phyloP scores from a whole-genome alignment of 2,113 vertebrate genomes.

The Syngnathus floridae region DNA sequence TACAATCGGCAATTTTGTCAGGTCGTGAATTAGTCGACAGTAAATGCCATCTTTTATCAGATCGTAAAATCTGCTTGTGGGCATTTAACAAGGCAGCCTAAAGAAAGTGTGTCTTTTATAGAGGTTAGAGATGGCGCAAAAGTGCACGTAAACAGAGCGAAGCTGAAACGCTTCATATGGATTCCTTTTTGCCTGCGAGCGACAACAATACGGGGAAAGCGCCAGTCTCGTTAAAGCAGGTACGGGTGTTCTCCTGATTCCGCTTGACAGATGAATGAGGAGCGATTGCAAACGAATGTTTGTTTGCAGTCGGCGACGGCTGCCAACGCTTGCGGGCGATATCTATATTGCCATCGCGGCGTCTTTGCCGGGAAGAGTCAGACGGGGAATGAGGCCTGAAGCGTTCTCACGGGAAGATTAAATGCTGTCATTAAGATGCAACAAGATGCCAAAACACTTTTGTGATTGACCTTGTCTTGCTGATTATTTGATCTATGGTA shows the following conservation, averaged over 20 bases:
- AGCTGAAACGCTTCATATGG: constrained; percentile 47
- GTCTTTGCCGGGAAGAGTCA: constrained; percentile 18
- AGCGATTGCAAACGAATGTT: constrained; percentile 52
- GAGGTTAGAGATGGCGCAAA: constrained; percentile 52
- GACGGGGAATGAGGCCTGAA: constrained; percentile 26
- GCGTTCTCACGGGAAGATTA: constrained; percentile 12
- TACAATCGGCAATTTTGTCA: constrained; percentile 67
- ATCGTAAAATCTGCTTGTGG: constrained; percentile 72
- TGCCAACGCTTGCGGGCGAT: constrained; percentile 44
- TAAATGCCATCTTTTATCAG: constrained; percentile 74
- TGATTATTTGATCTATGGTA: constrained; percentile 14
- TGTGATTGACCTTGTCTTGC: constrained; percentile 6
- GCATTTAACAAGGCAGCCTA: constrained; percentile 64
- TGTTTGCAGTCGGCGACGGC: constrained; percentile 49
- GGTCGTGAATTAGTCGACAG: constrained; percentile 70
- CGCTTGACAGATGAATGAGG: constrained; percentile 59
- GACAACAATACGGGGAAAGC: constrained; percentile 45
- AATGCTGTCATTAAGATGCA: not conserved
- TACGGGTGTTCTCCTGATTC: constrained; percentile 53
- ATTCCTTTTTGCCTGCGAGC: constrained; percentile 61
- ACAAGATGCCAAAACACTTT: constrained; percentile 2
- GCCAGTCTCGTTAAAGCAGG: constrained; percentile 55
- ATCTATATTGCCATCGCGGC: constrained; percentile 23
- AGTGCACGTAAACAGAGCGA: constrained; percentile 53
- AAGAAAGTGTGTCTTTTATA: constrained; percentile 59